Percentiles rank a stretch among this genome's conserved stretches.
These are phyloP conservation scores for Siniperca undulata DNA, from an alignment of 2,797 vertebrate genomes.

Conservation along the genomic window DNA sequence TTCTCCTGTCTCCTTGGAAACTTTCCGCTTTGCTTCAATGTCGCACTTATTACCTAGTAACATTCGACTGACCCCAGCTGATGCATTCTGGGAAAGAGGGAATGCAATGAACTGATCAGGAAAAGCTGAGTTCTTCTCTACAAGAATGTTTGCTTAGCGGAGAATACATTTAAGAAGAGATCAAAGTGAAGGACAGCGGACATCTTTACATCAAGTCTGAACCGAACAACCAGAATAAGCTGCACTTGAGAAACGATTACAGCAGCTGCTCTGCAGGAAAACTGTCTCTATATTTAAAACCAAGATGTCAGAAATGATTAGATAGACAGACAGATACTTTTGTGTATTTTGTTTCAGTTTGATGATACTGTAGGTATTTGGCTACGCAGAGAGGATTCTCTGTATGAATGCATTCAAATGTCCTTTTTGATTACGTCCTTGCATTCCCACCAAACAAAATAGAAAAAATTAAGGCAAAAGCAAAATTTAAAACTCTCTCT, in stretches of 20 bases:
- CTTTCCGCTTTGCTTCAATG: constrained; percentile 92
- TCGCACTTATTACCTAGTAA: constrained; percentile 97
- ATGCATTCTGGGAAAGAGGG: constrained; percentile 89
- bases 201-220: not conserved
- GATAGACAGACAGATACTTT: not conserved
- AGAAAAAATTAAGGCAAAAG: not conserved
- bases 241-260: not conserved
- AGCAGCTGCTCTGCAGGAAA: not conserved
- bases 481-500: not conserved
- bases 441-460: not conserved
- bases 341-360: not conserved
- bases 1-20: constrained; percentile 90
- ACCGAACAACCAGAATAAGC: constrained; percentile 3
- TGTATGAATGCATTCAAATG: not conserved
- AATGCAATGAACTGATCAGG: constrained; percentile 39
- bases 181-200: not conserved
- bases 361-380: not conserved
- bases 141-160: not conserved
- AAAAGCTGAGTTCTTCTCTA: constrained; percentile 12
- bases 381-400: too few species aligned
- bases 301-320: not conserved
- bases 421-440: too few species aligned
- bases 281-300: not conserved
- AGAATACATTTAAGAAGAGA: not conserved
- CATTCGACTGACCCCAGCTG: constrained; percentile 91